Base-by-base conservation (phyloP, 2,888 invertebrate genomes). In the Glaucopsyche alexis region DNA sequence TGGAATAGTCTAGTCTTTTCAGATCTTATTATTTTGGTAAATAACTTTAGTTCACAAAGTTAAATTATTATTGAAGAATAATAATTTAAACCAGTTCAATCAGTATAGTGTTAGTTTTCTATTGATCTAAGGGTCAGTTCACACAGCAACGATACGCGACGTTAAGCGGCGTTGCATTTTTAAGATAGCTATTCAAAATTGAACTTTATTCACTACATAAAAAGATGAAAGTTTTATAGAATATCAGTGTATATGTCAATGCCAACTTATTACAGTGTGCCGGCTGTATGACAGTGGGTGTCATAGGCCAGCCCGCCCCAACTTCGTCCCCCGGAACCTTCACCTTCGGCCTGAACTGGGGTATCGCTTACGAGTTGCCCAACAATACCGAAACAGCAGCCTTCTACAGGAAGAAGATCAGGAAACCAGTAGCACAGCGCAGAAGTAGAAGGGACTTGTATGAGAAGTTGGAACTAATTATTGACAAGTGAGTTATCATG, bases 271-370 rank as follows among this genome's bases (percentile, higher is more conserved):
- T 83, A 11, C 78, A 90, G 89, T 83, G 94, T 40, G 95, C 95
- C 0, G 92, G 94, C 40, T 95, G 95, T 78, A 81, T 95, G 87
- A 95, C 95, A 42, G 89, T 95, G 13, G 94, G 94, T 73, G 80
- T 94, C 49, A 89, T 94, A 65, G 94, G 94, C 8, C 94, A 94
- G 79, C 94, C 94, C 0, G 85, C 93, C 0, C 89, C 92, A 0
- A 74, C 88, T 2, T 89, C 93, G 0, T 75, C 86, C 1, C 91
- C 93, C 0, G 93, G 94, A 4, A 94, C 94, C 71, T 94, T 95
- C 79, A 94, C 95, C 11, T 95, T 95, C 81, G 95, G 95, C 0
- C 83, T 95, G 16, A 96, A 95, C 84, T 95, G 95, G 95, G 96
- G 95, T 67, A 94, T 95, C 52, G 95, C 96, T 0, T 96, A 95